Evolutionary conservation across 1,140 invertebrate species (phyloP).

Genomic region (Drosophila nebulosa): DNA sequence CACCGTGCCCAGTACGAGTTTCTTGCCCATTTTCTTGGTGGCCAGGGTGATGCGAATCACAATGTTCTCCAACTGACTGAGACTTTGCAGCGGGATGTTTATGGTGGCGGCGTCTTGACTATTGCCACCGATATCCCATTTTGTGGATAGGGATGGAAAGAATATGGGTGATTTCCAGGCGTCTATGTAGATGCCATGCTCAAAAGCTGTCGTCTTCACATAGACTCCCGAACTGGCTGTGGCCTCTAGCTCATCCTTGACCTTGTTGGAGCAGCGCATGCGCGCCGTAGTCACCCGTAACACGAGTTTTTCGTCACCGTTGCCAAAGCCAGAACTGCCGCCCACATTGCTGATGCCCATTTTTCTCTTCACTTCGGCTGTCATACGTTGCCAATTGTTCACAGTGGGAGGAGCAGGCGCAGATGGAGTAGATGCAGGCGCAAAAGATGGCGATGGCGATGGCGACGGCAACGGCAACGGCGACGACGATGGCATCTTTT

Average conservation of each 20-base stretch:
- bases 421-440: neutral
- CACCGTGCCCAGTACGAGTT: slow-evolving; percentile 80
- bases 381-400: slow-evolving; percentile 70
- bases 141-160: slow-evolving; percentile 85
- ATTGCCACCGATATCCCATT: slow-evolving; percentile 82
- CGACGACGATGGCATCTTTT: too few species aligned
- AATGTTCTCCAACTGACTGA: slow-evolving; percentile 62
- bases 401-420: neutral
- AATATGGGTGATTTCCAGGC: slow-evolving; percentile 90
- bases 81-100: slow-evolving; percentile 51
- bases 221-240: slow-evolving; percentile 82
- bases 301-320: slow-evolving; percentile 22
- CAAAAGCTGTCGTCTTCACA: slow-evolving; percentile 88
- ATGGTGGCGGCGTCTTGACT: slow-evolving; percentile 79
- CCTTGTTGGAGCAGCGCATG: slow-evolving; percentile 79
- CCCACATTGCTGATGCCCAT: slow-evolving; percentile 68
- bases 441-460: neutral
- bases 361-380: slow-evolving; percentile 67
- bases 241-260: slow-evolving; percentile 76
- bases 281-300: slow-evolving; percentile 66
- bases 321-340: slow-evolving; percentile 4
- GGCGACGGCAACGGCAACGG: neutral
- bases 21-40: slow-evolving; percentile 83
- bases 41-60: slow-evolving; percentile 63
- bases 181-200: slow-evolving; percentile 85